phyloP scores from a whole-genome alignment of 1,140 invertebrate species.

The Hesperophylax magnus region DNA sequence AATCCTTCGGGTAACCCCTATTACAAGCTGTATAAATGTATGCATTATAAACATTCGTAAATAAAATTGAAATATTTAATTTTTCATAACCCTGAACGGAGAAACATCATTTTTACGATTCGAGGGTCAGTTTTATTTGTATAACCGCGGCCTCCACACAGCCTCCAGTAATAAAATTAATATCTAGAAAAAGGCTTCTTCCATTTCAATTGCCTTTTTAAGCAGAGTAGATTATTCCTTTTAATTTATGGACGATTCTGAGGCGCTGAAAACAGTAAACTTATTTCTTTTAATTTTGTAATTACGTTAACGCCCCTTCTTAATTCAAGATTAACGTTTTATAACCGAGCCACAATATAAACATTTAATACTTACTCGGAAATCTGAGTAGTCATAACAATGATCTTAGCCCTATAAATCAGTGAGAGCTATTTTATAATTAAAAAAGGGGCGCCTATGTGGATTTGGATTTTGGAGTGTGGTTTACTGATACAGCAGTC shows the following conservation, averaged over 20 bases:
- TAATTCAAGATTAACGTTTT: slow-evolving; percentile 2
- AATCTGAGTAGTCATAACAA: too few species aligned
- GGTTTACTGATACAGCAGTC: too few species aligned
- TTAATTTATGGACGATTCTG: slow-evolving; percentile 15
- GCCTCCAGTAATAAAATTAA: slow-evolving; percentile 21
- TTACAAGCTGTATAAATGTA: too few species aligned
- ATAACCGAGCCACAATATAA: neutral
- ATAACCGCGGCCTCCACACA: slow-evolving; percentile 1
- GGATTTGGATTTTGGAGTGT: too few species aligned
- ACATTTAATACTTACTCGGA: too few species aligned
- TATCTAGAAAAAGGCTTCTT: neutral
- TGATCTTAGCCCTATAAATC: too few species aligned
- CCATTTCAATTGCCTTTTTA: neutral
- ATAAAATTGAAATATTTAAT: neutral
- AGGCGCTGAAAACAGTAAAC: slow-evolving; percentile 15
- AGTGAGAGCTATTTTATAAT: too few species aligned
- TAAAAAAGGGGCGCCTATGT: too few species aligned
- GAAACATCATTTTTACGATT: slow-evolving; percentile 2
- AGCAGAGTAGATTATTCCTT: neutral
- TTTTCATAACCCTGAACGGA: slow-evolving; percentile 13
- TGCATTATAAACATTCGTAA: too few species aligned
- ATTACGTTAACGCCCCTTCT: slow-evolving; percentile 11
- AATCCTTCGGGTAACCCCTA: too few species aligned
- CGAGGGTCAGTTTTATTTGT: slow-evolving; percentile 17
- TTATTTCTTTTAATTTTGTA: slow-evolving; percentile 21